phyloP scores from a whole-genome alignment of 2,113 vertebrate species.

The Pollimyrus isidori region DNA sequence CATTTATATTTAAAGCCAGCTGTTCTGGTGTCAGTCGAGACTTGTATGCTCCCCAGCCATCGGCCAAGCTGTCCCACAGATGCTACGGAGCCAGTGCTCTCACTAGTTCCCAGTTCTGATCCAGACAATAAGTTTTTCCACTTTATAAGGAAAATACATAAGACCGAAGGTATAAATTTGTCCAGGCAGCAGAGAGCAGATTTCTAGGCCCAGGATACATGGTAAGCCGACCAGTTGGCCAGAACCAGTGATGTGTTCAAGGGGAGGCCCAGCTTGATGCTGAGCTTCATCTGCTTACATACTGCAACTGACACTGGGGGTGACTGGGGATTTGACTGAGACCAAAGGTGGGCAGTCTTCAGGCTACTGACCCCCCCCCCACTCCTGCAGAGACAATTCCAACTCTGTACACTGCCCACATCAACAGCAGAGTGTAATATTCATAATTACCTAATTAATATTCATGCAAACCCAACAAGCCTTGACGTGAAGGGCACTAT shows the following conservation, averaged over 20 bases:
- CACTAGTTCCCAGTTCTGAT: neutral
- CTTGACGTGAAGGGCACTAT: conserved; percentile 34
- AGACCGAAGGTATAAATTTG: neutral
- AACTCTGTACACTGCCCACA: conserved; percentile 10
- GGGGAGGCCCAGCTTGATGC: neutral
- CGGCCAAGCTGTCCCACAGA: neutral
- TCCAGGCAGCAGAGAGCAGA: neutral
- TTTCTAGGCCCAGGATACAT: neutral
- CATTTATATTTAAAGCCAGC: conserved; percentile 60
- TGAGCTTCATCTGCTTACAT: neutral
- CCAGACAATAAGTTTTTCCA: neutral
- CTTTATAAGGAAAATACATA: too few relatives aligned
- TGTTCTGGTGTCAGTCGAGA: neutral
- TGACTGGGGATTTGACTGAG: neutral
- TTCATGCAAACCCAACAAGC: conserved; percentile 41
- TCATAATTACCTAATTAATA: conserved; percentile 43
- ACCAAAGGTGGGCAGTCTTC: conserved; percentile 5
- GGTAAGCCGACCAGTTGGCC: neutral
- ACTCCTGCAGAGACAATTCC: neutral
- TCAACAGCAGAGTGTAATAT: conserved; percentile 10
- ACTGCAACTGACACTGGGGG: conserved; percentile 26
- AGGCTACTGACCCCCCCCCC: neutral
- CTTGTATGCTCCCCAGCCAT: conserved; percentile 15
- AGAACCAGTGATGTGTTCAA: neutral
- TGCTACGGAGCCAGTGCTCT: neutral